Evolutionary conservation across 2,888 invertebrate genomes (phyloP), one percentile per base, ranked within the genome.

Genomic region (Notodonta ziczac): DNA sequence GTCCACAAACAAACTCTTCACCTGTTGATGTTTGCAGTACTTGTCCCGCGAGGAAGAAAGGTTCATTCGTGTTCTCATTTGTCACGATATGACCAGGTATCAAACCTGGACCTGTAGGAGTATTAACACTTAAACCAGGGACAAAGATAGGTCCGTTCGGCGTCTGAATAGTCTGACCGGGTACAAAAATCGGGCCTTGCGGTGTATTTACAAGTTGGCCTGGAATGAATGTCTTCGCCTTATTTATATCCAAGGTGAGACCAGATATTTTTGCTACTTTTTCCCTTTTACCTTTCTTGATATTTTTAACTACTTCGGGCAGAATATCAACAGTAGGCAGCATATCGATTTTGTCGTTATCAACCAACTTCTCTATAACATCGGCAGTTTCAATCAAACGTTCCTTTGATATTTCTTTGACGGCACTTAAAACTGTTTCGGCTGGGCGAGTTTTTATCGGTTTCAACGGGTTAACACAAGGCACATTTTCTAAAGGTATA

Each of bases 191-290:
- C 44, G 95, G 94, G 3, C 97, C 97, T 61, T 94, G 94, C 56
- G 96, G 96, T 0, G 96, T 96, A 66, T 95, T 95, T 2, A 97
- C 88, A 74, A 96, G 95, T 88, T 97, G 96, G 0, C 97, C 97
- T 2, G 96, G 94, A 55, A 97, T 85, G 82, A 97, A 96, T 72
- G 94, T 95, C 77, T 94, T 94, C 4, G 96, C 96, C 77, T 95
- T 96, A 58, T 96, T 95, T 61, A 96, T 95, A 63, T 96, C 94
- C 59, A 97, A 81, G 48, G 93, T 94, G 16, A 96, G 89, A 50
- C 96, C 96, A 42, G 95, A 94, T 14, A 96, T 94, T 77, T 95
- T 94, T 57, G 95, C 94, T 40, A 95, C 80, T 82, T 95, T 94
- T 64, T 94, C 91, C 65, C 94, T 88, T 74, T 94, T 94, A 2